phyloP scores from a whole-genome alignment of 1,140 invertebrate species.

The Calliopsis andreniformis region DNA sequence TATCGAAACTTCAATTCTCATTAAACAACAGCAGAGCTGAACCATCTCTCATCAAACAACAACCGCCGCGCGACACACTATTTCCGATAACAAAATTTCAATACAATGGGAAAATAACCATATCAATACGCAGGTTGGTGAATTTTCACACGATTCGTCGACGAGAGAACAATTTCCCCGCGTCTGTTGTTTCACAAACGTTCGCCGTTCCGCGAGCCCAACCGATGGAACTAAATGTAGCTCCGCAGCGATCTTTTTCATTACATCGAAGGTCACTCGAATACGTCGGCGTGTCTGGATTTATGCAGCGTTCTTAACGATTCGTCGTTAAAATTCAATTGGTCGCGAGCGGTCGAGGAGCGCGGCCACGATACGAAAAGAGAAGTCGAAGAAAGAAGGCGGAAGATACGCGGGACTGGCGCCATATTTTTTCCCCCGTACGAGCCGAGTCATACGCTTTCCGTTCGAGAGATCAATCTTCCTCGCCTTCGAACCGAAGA shows the following conservation, averaged over 20 bases:
- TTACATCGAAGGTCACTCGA: not conserved
- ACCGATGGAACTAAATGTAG: not conserved
- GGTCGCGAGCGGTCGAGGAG: not conserved
- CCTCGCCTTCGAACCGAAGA: not conserved
- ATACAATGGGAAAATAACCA: too few species aligned
- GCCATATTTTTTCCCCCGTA: constrained; percentile 3
- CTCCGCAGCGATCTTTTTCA: not conserved
- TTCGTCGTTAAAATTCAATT: constrained; percentile 30
- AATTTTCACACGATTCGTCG: too few species aligned
- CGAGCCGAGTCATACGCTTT: not conserved
- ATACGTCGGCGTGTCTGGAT: constrained; percentile 3
- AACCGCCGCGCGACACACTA: too few species aligned
- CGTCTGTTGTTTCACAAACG: not conserved
- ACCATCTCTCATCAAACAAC: too few species aligned
- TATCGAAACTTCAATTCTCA: too few species aligned
- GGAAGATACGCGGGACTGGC: not conserved
- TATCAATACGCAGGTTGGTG: not conserved
- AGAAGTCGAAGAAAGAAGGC: not conserved
- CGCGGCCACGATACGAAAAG: not conserved
- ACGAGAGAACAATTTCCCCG: not conserved
- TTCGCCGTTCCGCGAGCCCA: not conserved
- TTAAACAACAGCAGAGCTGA: too few species aligned
- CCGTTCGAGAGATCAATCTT: constrained; percentile 12
- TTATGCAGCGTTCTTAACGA: constrained; percentile 18
- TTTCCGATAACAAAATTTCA: too few species aligned